Base-by-base conservation (phyloP, 2,797 vertebrate genomes). In the Dermochelys coriacea region DNA sequence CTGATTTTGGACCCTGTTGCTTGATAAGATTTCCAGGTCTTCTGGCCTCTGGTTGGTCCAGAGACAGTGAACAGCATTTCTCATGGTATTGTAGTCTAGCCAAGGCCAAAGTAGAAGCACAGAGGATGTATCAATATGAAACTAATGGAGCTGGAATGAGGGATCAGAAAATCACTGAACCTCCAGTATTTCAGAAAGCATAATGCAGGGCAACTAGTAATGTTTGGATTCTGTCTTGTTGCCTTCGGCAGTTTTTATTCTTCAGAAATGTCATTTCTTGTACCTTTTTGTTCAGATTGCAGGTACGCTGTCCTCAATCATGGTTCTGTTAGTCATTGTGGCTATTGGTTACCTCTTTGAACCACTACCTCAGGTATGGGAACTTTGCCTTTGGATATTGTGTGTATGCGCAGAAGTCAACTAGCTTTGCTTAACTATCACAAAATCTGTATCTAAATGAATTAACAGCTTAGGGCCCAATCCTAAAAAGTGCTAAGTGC, bases 281-380 rank as follows among this genome's bases (percentile, higher is more conserved):
- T 85, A 82, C 86, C 77, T 95, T 96, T 95, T 86, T 97, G 6
- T 97, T 96, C 96, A 99, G 99, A 98, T 99, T 90, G 99, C 99
- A 91, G 99, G 99, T 83, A 95, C 99, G n/a, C 94, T 99, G 90
- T 98, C 99, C 55, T 99, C 99, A 5, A 1, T 99, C n/a, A 97
- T 99, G 96, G 99, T 99, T 96, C 98, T 99, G 49, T 94, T 99
- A 97, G 99, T 99, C 82, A 98, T 99, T 92, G 98, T 99, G 93
- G 99, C 99, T 95, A 98, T 99, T 14, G 99, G 99, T 75, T 99
- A 99, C 81, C 98, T 99, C 94, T 99, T 99, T 95, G 97, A 99
- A 98, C 98, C 99, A 0, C 98, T 99, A 92, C 99, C 99, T 45
- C 99, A 99, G 98, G 99, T 99, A 97, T 93, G 82, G 34, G 98